Base-by-base conservation (phyloP, 2,888 invertebrate species). In the Liopterus haemorrhoidalis region DNA sequence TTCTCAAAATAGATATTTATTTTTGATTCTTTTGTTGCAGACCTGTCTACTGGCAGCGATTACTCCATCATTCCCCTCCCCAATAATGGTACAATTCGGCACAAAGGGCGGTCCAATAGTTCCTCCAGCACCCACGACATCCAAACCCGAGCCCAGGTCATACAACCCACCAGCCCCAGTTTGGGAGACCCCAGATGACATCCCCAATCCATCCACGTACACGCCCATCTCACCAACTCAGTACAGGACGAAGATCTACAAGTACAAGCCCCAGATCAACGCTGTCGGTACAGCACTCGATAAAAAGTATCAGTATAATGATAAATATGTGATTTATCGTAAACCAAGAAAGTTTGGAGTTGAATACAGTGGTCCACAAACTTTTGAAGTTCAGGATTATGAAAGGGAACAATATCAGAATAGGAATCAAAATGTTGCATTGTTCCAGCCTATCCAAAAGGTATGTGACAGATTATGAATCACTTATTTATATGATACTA, bases 21-120 rank as follows among this genome's bases (percentile, higher is more conserved):
- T n/a, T n/a, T n/a, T n/a, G n/a, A n/a, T 49, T 36, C 56, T 46
- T 57, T 57, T 48, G 47, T 65, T 66, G 16, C 62, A 66, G 66
- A 52, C 61, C 28, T 48, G 55, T 27, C 46, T 59, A 21, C 35
- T 59, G 41, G 55, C 59, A 47, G 50, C 62, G 41, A 41, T 58
- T 35, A 55, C 58, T 51, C 55, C 59, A 53, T 55, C 57, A 24
- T 41, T 53, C 3, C 46, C 62, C 20, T 61, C 64, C 46, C 63
- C 66, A 22, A 65, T 68, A 46, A 66, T 65, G 65, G 68, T 69
- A 19, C 59, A 63, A 24, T 69, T 65, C 50, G 68, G 68, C 22
- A 68, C 68, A 3, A 67, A 63, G 20, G 59, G 61, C 55, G 68
- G 66, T n/a, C 66, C 67, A 21, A 68, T 69, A 30, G 50, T 63